Percentiles rank a stretch among this genome's conserved stretches.
Evolutionary conservation across 2,888 invertebrate genomes (phyloP).

Genomic region (Drosophila meridionalis): DNA sequence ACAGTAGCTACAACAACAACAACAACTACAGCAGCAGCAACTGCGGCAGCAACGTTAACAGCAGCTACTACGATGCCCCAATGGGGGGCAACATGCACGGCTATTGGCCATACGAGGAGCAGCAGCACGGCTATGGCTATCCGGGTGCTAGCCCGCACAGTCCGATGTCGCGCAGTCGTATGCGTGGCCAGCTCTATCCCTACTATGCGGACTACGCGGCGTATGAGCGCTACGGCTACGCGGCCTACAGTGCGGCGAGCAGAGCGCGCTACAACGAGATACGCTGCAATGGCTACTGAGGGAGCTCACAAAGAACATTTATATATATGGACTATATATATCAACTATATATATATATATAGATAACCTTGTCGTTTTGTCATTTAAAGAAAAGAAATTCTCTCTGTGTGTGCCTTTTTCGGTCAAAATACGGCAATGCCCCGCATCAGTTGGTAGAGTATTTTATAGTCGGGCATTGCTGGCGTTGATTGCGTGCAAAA

Average conservation of each 20-base stretch:
- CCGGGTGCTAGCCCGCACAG: slow-evolving; percentile 15
- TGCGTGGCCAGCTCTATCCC: slow-evolving; percentile 58
- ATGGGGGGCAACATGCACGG: slow-evolving; percentile 28
- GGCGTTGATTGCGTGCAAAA: slow-evolving; percentile 71
- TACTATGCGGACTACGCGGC: slow-evolving; percentile 65
- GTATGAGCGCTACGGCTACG: slow-evolving; percentile 70
- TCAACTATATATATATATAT: slow-evolving; percentile 10
- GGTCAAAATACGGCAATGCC: slow-evolving; percentile 76
- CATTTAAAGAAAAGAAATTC: slow-evolving; percentile 65
- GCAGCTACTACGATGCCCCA: slow-evolving; percentile 44
- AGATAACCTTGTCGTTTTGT: slow-evolving; percentile 61
- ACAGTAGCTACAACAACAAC: slow-evolving; percentile 7
- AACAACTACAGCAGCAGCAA: neutral
- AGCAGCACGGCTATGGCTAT: slow-evolving; percentile 33
- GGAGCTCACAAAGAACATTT: neutral
- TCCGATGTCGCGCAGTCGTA: slow-evolving; percentile 39
- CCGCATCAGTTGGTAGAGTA: slow-evolving; percentile 42
- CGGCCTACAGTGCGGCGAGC: slow-evolving; percentile 56
- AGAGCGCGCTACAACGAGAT: slow-evolving; percentile 72
- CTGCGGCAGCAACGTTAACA: neutral
- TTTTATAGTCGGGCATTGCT: slow-evolving; percentile 52
- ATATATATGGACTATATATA: slow-evolving; percentile 4
- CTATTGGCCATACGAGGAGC: slow-evolving; percentile 65
- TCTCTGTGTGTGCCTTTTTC: slow-evolving; percentile 82
- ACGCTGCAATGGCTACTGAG: slow-evolving; percentile 77